phyloP scores from a whole-genome alignment of 2,888 invertebrate genomes.

The Patella depressa region DNA sequence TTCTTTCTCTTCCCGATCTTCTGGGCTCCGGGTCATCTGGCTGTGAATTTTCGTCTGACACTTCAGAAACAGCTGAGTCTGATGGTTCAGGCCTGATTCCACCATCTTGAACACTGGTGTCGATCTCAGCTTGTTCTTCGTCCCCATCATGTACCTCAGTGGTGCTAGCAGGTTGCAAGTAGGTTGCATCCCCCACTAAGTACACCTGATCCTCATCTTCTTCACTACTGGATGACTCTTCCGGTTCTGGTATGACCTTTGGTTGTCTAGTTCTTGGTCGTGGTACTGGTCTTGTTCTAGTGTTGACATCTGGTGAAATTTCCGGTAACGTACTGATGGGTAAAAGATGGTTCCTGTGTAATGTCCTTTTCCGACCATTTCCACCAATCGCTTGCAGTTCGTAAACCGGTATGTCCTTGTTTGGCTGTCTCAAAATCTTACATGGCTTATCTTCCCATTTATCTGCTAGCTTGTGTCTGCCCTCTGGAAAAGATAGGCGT shows the following conservation, averaged over 20 bases:
- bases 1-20: neutral
- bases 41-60: neutral
- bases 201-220: neutral
- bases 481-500: neutral
- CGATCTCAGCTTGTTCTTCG: neutral
- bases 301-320: neutral
- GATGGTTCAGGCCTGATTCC: neutral
- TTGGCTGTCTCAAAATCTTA: no score
- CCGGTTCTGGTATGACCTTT: neutral
- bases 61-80: neutral
- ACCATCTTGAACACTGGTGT: constrained; percentile 1
- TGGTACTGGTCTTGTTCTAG: constrained; percentile 3
- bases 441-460: no score
- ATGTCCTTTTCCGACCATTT: neutral
- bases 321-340: neutral
- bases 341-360: neutral
- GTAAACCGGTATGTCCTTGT: no score
- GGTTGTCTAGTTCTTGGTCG: constrained; percentile 1
- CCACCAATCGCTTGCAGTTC: neutral
- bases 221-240: constrained; percentile 1
- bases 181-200: constrained; percentile 1
- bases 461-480: neutral
- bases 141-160: neutral
- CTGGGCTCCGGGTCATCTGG: neutral
- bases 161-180: constrained; percentile 2